A percentile compares a stretch with the other conserved stretches of the same genome.
phyloP scores from a whole-genome alignment of 2,888 invertebrate genomes.

The Myopa testacea region DNA sequence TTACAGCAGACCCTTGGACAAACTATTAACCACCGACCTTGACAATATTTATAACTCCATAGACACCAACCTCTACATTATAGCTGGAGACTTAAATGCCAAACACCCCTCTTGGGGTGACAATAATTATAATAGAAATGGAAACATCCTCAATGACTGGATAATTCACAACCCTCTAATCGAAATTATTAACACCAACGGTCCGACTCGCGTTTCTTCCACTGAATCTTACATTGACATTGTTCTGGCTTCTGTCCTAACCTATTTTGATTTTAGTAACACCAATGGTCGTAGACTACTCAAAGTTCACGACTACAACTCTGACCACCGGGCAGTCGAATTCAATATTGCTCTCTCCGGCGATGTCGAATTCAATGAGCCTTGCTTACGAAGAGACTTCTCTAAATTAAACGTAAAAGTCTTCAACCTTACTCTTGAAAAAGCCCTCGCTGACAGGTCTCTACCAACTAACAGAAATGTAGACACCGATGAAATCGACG shows the following conservation, averaged over 20 bases:
- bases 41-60: neutral
- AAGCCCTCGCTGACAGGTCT: neutral
- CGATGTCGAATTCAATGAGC: neutral
- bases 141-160: neutral
- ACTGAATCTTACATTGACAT: neutral
- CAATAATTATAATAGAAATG: neutral
- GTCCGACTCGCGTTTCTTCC: neutral
- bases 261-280: neutral
- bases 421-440: neutral
- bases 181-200: neutral
- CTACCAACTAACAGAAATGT: neutral
- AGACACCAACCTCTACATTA: neutral
- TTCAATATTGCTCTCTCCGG: neutral
- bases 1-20: neutral
- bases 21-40: neutral
- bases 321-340: slow-evolving; percentile 12
- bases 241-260: neutral
- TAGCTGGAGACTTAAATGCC: neutral
- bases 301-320: neutral
- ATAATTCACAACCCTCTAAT: neutral
- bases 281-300: neutral
- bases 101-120: neutral
- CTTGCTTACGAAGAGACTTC: neutral
- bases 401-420: neutral
- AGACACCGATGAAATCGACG: neutral